A percentile compares a stretch with the other conserved stretches of the same genome.
These are phyloP conservation scores for Stichodactyla helianthus DNA, from an alignment of 64 coral and sea anemone genomes.

Conservation along the genomic window DNA sequence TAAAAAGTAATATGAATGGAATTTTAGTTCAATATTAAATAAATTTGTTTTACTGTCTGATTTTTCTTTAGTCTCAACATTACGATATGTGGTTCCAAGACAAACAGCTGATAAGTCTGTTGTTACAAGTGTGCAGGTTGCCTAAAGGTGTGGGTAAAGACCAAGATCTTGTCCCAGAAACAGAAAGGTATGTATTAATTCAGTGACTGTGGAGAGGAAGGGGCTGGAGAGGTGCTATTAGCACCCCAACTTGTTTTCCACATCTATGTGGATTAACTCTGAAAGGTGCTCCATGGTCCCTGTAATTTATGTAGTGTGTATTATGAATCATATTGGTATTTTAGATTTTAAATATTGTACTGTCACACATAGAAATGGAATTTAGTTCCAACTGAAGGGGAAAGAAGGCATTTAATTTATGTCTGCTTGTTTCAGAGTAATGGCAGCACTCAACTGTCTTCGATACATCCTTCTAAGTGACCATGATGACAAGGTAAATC, in stretches of 20 bases:
- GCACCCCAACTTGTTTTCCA: no score
- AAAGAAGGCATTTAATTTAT: background rate
- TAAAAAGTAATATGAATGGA: no score
- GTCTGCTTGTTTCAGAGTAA: slow-evolving; percentile 13
- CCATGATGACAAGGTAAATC: slow-evolving; percentile 23
- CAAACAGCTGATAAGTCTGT: slow-evolving; percentile 29
- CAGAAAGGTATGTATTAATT: slow-evolving; percentile 35
- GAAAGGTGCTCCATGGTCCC: no score
- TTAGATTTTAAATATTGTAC: background rate
- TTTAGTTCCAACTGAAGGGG: no score
- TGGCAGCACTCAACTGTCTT: slow-evolving; percentile 39
- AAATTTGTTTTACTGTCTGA: background rate
- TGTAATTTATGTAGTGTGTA: no score
- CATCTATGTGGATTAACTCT: no score
- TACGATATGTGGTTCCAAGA: slow-evolving; percentile 43
- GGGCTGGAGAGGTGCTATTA: no score
- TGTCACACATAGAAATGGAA: background rate
- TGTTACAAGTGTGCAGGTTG: slow-evolving; percentile 29
- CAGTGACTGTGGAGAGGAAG: background rate
- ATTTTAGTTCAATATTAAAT: no score
- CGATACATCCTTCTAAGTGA: slow-evolving; percentile 55
- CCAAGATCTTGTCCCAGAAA: slow-evolving; percentile 43
- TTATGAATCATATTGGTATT: no score
- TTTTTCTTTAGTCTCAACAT: slow-evolving; percentile 23
- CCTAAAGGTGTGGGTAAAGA: slow-evolving; percentile 26